Evolutionary conservation across 2,888 invertebrate species (phyloP).

Genomic region (Colletes collaris): DNA sequence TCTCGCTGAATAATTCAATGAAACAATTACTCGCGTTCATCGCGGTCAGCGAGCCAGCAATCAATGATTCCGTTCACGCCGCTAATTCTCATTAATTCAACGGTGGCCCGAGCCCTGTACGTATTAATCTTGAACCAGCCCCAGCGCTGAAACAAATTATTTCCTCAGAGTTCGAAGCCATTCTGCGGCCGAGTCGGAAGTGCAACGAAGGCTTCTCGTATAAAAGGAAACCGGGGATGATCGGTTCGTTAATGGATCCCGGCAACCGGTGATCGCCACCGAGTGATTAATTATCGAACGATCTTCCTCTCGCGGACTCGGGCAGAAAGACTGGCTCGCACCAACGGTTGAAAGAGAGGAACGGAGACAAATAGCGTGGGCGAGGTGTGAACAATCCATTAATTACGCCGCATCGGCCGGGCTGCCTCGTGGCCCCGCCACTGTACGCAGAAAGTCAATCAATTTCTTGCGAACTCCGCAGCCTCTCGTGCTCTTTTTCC

Average conservation of each 20-base stretch:
- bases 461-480: constrained; percentile 28
- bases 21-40: constrained; percentile 20
- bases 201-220: constrained; percentile 24
- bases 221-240: constrained; percentile 60
- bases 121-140: constrained; percentile 25
- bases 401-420: constrained; percentile 67
- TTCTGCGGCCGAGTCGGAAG: constrained; percentile 33
- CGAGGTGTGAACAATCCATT: constrained; percentile 76
- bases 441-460: constrained; percentile 48
- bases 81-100: constrained; percentile 38
- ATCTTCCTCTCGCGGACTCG: constrained; percentile 45
- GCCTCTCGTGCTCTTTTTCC: constrained; percentile 18
- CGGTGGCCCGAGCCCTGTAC: constrained; percentile 3
- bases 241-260: constrained; percentile 63
- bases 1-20: constrained; percentile 33
- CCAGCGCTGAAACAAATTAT: constrained; percentile 25
- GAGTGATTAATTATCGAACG: constrained; percentile 75
- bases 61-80: constrained; percentile 39
- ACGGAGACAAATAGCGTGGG: constrained; percentile 67
- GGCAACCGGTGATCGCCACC: constrained; percentile 66
- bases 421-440: constrained; percentile 28
- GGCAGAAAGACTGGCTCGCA: constrained; percentile 15
- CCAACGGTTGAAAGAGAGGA: constrained; percentile 30
- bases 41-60: constrained; percentile 9
- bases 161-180: constrained; percentile 24